Evolutionary conservation across 64 coral and sea anemone genomes (phyloP).

Genomic region (Porites lutea): DNA sequence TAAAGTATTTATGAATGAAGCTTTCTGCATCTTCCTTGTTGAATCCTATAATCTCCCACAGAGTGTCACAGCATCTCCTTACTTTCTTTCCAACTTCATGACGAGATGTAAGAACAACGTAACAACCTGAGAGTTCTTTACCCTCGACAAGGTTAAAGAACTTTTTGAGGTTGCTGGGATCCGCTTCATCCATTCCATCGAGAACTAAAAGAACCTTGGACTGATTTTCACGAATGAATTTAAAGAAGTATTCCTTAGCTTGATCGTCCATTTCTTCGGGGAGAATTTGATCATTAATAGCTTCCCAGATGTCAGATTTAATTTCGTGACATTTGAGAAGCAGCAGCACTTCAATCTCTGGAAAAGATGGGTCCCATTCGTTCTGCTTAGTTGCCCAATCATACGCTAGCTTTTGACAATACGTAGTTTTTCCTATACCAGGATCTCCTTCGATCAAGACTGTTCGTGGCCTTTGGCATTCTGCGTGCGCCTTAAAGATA

Average conservation of each 20-base stretch:
- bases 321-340: constrained; percentile 45
- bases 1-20: neutral
- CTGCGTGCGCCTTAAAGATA: neutral
- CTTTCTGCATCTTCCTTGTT: neutral
- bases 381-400: constrained; percentile 20
- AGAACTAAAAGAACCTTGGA: constrained; percentile 22
- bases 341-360: constrained; percentile 30
- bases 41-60: constrained; percentile 17
- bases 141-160: neutral
- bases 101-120: constrained; percentile 5
- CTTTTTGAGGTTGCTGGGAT: neutral
- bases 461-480: neutral
- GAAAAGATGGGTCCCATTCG: neutral
- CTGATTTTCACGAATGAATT: constrained; percentile 29
- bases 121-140: neutral
- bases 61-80: constrained; percentile 6
- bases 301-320: constrained; percentile 28
- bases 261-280: constrained; percentile 26
- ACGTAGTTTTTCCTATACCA: constrained; percentile 46
- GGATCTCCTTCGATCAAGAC: constrained; percentile 32
- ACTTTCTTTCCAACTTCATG: neutral
- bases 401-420: constrained; percentile 6
- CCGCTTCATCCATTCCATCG: constrained; percentile 37
- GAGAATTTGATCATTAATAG: constrained; percentile 41
- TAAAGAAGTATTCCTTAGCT: neutral